phyloP scores from a whole-genome alignment of 2,888 invertebrate genomes.

The Hirtodrosophila confusa region DNA sequence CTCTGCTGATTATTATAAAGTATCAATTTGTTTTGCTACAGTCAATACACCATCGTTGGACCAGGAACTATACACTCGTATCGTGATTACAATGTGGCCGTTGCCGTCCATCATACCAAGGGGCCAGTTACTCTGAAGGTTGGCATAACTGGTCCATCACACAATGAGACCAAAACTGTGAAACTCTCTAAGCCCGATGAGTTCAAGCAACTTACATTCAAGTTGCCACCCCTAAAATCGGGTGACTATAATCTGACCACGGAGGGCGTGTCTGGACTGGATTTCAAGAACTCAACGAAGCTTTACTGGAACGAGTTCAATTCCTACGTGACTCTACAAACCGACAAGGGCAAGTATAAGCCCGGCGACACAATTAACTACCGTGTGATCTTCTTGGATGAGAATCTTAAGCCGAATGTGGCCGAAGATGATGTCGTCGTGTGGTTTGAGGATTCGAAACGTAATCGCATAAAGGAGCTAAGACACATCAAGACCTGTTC shows the following conservation, averaged over 20 bases:
- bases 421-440: constrained; percentile 87
- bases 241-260: constrained; percentile 91
- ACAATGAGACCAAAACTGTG: constrained; percentile 69
- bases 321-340: constrained; percentile 90
- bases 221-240: constrained; percentile 63
- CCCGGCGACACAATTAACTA: constrained; percentile 94
- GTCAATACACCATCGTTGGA: constrained; percentile 90
- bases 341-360: constrained; percentile 95
- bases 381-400: constrained; percentile 86
- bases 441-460: constrained; percentile 89
- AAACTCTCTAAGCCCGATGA: constrained; percentile 60
- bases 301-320: constrained; percentile 86
- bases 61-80: constrained; percentile 92
- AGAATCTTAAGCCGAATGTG: constrained; percentile 88
- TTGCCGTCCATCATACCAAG: constrained; percentile 85
- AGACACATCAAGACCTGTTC: constrained; percentile 84
- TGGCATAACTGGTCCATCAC: constrained; percentile 77
- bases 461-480: constrained; percentile 94
- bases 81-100: constrained; percentile 92
- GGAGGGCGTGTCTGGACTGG: constrained; percentile 89
- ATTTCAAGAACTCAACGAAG: constrained; percentile 90
- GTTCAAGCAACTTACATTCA: constrained; percentile 69
- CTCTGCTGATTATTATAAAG: constrained; percentile 3
- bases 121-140: constrained; percentile 71
- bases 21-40: constrained; percentile 18